A percentile compares a stretch with the other conserved stretches of the same genome.
Evolutionary conservation across 1,140 invertebrate genomes (phyloP).

Genomic region (Brachionus rotundiformis): DNA sequence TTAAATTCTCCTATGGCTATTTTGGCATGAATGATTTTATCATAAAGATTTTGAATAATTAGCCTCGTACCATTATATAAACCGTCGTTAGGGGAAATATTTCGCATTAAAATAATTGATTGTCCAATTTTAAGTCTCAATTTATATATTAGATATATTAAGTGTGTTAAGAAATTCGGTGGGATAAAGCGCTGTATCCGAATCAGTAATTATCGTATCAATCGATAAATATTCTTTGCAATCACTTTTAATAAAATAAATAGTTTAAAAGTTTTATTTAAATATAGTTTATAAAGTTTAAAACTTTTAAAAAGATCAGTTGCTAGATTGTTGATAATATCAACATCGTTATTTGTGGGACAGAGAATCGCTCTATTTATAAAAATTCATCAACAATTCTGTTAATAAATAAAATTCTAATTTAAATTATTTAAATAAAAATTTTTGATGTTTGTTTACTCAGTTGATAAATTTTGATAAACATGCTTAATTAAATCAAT

Average conservation of each 20-base stretch:
- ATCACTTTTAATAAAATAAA: background rate
- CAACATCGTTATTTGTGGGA: background rate
- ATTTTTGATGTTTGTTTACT: background rate
- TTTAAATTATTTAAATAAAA: background rate
- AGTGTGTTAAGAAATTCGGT: background rate
- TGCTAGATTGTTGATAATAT: background rate
- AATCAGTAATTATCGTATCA: conserved; percentile 16
- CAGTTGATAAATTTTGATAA: background rate
- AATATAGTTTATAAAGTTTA: background rate
- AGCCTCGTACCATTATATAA: background rate
- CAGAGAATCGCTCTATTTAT: background rate
- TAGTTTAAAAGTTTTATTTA: background rate
- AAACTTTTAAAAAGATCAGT: background rate
- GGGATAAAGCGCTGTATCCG: background rate
- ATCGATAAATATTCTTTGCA: conserved; percentile 16
- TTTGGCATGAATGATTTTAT: background rate
- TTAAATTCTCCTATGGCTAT: background rate
- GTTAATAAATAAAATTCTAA: background rate
- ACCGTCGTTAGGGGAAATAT: background rate
- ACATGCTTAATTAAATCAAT: background rate
- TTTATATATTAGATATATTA: background rate
- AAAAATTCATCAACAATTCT: background rate
- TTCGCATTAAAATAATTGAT: background rate
- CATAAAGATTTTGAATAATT: background rate
- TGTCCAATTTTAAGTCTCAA: background rate